Base-by-base conservation (phyloP, 2,888 invertebrate species). In the Tridacna crocea region DNA sequence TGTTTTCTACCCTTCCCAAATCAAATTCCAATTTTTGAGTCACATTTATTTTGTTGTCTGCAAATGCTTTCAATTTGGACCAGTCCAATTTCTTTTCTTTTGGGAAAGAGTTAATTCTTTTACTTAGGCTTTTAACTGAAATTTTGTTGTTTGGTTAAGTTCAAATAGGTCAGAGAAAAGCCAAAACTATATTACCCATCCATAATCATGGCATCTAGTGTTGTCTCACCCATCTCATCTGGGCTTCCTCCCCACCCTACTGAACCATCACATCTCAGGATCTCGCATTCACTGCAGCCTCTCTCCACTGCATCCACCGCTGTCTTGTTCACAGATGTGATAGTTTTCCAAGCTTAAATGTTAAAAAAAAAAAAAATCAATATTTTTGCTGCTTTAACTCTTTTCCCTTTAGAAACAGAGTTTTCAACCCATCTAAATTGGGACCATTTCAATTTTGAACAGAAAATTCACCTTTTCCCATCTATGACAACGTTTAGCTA, bases 221-320 rank as follows among this genome's bases (percentile, higher is more conserved):
- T 98, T 0, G 98, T 98, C 95, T 99, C 99, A 27, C 99, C 98
- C 92, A 96, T 95, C 95, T 99, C 99, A 95, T 99, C 98, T 0
- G 99, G 99, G 90, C 97, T 98, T 10, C 99, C 98, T 4, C 99
- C 99, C 94, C 96, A 99, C 0, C 99, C 99, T 0, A 99, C 99
- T 0, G 98, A 98, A 0, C 96, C 96, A 94, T 98, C 98, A 94
- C 99, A 99, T 94, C 98, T 98, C 48, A 83, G 79, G 12, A 95
- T 95, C 95, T 99, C 99, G 94, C 99, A 99, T 15, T 96, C 95
- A 12, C 96, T 95, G 90, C 98, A 98, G 1, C 99, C 99, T 82
- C 95, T 96, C 91, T 98, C 98, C 27, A 99, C 95, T 0, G 98
- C 98, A 94, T 98, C 98, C 74, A 99, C 92, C 0, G 97, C 96